These are phyloP conservation scores for Brachionus koreanus DNA, from an alignment of 1,140 invertebrate genomes.

Conservation along the genomic window DNA sequence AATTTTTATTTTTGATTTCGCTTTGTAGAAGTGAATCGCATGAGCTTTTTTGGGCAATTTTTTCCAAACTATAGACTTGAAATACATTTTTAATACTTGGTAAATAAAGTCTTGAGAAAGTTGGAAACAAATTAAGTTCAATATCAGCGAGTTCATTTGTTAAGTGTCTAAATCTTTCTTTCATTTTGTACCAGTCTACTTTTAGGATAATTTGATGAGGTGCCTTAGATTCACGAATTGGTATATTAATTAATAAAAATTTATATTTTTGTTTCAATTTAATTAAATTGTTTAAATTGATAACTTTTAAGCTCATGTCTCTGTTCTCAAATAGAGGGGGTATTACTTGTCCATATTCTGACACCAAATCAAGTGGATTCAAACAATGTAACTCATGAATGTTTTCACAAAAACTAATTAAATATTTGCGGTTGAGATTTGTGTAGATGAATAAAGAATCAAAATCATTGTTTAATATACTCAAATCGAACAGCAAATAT, in stretches of 20 bases:
- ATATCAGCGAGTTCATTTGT: neutral
- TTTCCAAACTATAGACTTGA: neutral
- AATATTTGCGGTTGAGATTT: slow-evolving; percentile 15
- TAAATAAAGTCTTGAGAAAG: neutral
- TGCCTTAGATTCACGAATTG: neutral
- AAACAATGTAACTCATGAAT: neutral
- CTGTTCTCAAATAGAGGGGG: slow-evolving; percentile 11
- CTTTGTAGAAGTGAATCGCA: neutral
- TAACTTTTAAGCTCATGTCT: neutral
- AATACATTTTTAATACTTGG: neutral
- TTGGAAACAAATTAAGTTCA: neutral
- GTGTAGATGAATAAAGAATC: slow-evolving; percentile 39
- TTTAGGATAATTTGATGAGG: slow-evolving; percentile 1
- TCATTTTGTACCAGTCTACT: slow-evolving; percentile 27
- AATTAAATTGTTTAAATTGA: neutral
- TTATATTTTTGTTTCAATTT: neutral
- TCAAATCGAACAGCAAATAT: neutral
- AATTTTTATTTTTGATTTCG: neutral
- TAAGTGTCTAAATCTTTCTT: neutral
- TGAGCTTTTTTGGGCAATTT: neutral
- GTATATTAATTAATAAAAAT: slow-evolving; percentile 26
- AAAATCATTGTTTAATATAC: neutral
- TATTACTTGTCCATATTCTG: neutral
- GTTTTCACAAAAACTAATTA: neutral
- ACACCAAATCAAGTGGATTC: neutral